phyloP scores from a whole-genome alignment of 2,113 vertebrate species.

The Rafetus swinhoei region DNA sequence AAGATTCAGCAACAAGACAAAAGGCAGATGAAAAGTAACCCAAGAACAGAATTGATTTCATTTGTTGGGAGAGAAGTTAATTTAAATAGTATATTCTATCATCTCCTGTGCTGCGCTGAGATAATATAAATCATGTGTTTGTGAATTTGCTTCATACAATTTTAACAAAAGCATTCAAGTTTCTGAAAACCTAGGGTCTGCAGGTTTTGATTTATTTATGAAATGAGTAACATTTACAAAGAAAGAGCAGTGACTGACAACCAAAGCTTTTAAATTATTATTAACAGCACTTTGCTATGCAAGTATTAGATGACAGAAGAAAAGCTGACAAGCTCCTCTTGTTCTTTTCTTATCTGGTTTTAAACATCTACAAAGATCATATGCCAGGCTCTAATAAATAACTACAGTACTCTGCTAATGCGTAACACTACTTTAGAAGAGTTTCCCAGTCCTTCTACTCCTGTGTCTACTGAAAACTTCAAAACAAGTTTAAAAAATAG shows the following conservation, averaged over 20 bases:
- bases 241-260: conserved; percentile 83
- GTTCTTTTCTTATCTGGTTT: conserved; percentile 30
- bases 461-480: not conserved
- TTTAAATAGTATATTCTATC: conserved; percentile 99
- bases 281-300: conserved; percentile 77
- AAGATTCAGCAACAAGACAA: conserved; percentile 99
- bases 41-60: conserved; percentile 99
- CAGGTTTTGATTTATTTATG: conserved; percentile 87
- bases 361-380: conserved; percentile 34
- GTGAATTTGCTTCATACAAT: conserved; percentile 94
- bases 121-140: conserved; percentile 98
- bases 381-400: not conserved
- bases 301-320: conserved; percentile 50
- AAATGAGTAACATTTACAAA: conserved; percentile 86
- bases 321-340: conserved; percentile 15
- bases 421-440: not conserved
- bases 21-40: conserved; percentile 99
- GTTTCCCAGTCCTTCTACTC: not conserved
- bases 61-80: conserved; percentile 99
- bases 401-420: not conserved
- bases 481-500: not conserved
- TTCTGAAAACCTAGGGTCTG: conserved; percentile 90
- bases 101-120: conserved; percentile 89
- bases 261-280: conserved; percentile 79
- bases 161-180: conserved; percentile 99